Conservation (phyloP, 53 echinoderm and acorn worm genomes). For the Crossaster papposus region DNA sequence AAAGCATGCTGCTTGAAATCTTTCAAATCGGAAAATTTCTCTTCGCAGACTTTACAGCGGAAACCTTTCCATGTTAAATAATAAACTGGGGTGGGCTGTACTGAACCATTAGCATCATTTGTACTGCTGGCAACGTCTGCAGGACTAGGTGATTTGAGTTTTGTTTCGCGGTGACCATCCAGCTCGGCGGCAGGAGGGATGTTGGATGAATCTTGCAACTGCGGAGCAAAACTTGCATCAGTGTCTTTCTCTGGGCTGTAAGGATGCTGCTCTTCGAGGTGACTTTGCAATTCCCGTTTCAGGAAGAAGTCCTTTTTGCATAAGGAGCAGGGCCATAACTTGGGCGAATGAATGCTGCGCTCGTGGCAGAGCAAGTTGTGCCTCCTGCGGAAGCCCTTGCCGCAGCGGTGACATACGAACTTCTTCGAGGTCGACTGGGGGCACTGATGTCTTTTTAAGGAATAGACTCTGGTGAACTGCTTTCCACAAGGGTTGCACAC, state of each 20-base stretch:
- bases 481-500: slow-evolving; percentile 15
- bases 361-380: background rate
- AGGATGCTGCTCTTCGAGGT: too few species aligned
- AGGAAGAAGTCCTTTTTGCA: too few species aligned
- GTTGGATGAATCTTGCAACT: background rate
- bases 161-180: background rate
- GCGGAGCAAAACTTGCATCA: background rate
- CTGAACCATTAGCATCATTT: background rate
- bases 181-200: background rate
- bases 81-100: background rate
- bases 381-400: too few species aligned
- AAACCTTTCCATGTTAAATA: background rate
- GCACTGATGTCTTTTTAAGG: background rate
- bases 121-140: background rate
- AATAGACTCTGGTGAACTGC: background rate
- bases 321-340: background rate
- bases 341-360: background rate
- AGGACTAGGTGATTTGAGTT: background rate
- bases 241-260: too few species aligned
- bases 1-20: background rate
- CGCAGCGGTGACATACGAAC: too few species aligned
- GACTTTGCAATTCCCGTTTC: too few species aligned
- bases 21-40: background rate
- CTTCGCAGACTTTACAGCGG: background rate
- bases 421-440: background rate